These are phyloP conservation scores for Parnassius orleans DNA, from an alignment of 2,888 invertebrate species.

Conservation along the genomic window DNA sequence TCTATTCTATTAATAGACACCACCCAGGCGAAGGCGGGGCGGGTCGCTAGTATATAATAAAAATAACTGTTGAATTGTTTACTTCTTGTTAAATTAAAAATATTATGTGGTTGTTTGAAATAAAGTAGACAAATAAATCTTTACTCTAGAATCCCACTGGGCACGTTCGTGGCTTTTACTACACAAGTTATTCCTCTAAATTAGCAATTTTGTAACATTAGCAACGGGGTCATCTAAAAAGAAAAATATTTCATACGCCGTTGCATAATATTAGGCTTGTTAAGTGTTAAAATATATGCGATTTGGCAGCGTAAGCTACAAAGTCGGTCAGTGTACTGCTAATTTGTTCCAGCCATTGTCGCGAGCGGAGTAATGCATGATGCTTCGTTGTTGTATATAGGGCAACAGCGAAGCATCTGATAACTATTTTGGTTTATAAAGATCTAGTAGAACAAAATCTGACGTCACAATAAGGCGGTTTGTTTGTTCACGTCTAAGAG, in stretches of 20 bases:
- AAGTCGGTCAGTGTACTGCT: slow-evolving; percentile 1
- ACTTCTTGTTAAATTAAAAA: no score
- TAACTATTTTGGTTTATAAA: slow-evolving; percentile 15
- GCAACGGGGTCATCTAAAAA: slow-evolving; percentile 33
- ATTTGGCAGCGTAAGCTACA: slow-evolving; percentile 18
- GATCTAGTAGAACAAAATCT: not conserved
- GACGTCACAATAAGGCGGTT: not conserved
- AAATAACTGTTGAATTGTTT: no score
- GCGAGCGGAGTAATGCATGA: not conserved
- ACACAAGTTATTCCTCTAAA: not conserved
- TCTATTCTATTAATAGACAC: no score
- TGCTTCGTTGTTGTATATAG: slow-evolving; percentile 22
- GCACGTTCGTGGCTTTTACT: not conserved
- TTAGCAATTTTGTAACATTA: slow-evolving; percentile 29
- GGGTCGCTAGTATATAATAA: no score
- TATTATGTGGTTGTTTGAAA: no score
- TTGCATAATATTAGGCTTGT: slow-evolving; percentile 29
- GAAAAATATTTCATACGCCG: slow-evolving; percentile 23
- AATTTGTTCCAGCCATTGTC: slow-evolving; percentile 12
- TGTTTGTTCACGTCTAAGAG: not conserved
- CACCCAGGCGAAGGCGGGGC: no score
- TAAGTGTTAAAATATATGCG: slow-evolving; percentile 22
- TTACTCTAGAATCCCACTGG: no score
- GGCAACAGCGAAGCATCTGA: slow-evolving; percentile 19
- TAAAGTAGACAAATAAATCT: no score